Percentiles rank a stretch among this genome's conserved stretches.
These are phyloP conservation scores for Acanthochromis polyacanthus DNA, from an alignment of 2,113 vertebrate genomes.

Conservation along the genomic window DNA sequence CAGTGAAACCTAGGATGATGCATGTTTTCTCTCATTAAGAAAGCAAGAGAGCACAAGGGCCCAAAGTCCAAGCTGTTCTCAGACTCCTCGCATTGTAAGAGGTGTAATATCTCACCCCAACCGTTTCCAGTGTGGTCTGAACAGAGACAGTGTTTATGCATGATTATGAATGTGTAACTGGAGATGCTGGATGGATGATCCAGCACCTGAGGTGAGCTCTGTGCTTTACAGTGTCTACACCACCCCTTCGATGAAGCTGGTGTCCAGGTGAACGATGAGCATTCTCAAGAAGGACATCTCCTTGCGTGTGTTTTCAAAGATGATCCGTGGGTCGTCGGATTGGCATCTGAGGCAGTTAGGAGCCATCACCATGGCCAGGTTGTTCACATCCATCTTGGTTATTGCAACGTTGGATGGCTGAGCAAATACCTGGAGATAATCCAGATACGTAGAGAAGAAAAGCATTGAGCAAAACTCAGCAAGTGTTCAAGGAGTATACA, in stretches of 20 bases:
- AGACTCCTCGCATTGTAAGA: slow-evolving; percentile 25
- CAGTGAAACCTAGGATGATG: slow-evolving; percentile 32
- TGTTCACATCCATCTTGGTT: slow-evolving; percentile 96
- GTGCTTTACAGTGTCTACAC: slow-evolving; percentile 76
- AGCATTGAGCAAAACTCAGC: not conserved
- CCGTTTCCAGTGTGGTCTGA: slow-evolving; percentile 73
- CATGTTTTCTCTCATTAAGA: slow-evolving; percentile 15
- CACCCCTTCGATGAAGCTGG: slow-evolving; percentile 88
- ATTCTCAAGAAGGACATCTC: slow-evolving; percentile 94
- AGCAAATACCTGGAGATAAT: slow-evolving; percentile 87
- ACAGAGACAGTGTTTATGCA: slow-evolving; percentile 60
- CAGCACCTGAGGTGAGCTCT: not conserved
- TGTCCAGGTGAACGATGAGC: slow-evolving; percentile 93
- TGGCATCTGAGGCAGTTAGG: slow-evolving; percentile 94
- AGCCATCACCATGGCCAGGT: slow-evolving; percentile 96
- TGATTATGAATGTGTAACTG: slow-evolving; percentile 47
- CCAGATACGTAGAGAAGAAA: not conserved
- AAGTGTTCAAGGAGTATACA: not conserved
- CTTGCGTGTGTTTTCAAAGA: slow-evolving; percentile 94
- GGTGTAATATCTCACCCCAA: slow-evolving; percentile 27
- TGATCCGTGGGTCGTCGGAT: slow-evolving; percentile 90
- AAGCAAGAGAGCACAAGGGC: slow-evolving; percentile 17
- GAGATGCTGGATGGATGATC: not conserved
- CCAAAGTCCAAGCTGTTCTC: slow-evolving; percentile 39
- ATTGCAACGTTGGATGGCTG: slow-evolving; percentile 91